Evolutionary conservation across 2,113 vertebrate species (phyloP), one percentile per base, ranked within the genome.

Genomic region (Myrmophylax atrothorax): DNA sequence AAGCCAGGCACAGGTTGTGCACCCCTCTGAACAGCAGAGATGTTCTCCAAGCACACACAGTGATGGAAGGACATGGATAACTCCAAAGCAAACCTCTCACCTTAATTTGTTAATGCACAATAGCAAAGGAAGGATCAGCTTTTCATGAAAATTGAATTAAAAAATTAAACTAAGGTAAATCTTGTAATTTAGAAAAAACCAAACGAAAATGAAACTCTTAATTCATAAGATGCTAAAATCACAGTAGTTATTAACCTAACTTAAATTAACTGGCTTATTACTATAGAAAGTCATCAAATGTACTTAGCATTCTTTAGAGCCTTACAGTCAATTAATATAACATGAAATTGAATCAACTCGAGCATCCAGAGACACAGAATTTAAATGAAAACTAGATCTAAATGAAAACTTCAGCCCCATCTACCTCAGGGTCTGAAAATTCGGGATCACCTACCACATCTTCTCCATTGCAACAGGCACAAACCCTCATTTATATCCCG

Each of bases 241-340:
- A 94, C 73, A 84, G 88, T 50, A 77, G 52, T 73, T 93, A 96
- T 96, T 97, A 97, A 90, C 90, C 83, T 78, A 89, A 89, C 76
- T 92, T 93, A 91, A 97, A 91, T 94, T 96, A 96, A 93, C 93
- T 86, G 60, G 31, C 92, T 95, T 93, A 85, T 95, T 96, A 96
- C 86, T 94, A 90, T 3, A 93, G 82, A 95, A 96, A 92, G 92
- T 90, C 92, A 96, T 97, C 92, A 94, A 94, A 92, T 81, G 92
- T 93, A 90, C 85, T 96, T 94, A 94, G 92, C 66, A 56, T 68
- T 93, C 96, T 96, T 93, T 37, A 89, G 90, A 96, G 94, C 79
- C 83, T 78, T 72, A 64, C 20, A 90, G 83, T 84, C 93, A 95
- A 96, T 96, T 96, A 96, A 96, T 95, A 89, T 46, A 96, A 95